Base-by-base conservation (phyloP, 2,888 invertebrate species). In the Maniola hyperantus region DNA sequence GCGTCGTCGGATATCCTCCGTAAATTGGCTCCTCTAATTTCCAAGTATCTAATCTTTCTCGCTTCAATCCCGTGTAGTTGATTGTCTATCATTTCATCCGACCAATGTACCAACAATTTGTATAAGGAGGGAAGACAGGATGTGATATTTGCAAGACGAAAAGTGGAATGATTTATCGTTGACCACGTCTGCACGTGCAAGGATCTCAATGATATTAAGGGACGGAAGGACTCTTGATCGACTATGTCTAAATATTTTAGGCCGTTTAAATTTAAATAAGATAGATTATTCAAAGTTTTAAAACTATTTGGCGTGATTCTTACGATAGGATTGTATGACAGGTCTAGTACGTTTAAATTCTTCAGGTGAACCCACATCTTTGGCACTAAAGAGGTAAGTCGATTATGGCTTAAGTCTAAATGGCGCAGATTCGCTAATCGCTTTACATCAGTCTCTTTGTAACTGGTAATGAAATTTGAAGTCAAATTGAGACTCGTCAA, bases 271-370 rank as follows among this genome's bases (percentile, higher is more conserved):
- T 96, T 95, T 67, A 98, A 92, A 79, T 95, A 94, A 72, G 97
- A 96, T 74, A 97, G 89, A 71, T 95, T 95, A 71, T 92, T 93
- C 73, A 96, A 92, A 69, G 95, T 95, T 75, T 93, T 90, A 86
- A 96, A 96, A 84, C 95, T 95, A 79, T 96, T 95, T 77, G 93
- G 92, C 71, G 94, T 93, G 69, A 97, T 93, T 80, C 95, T 94
- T 89, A 96, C 92, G 69, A 98, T 94, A 8, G 97, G 97, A 89
- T 98, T 98, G 79, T 94, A 94, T 0, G 97, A 97, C 64, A 98
- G 82, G 83, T 97, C 97, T 64, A 98, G 91, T 55, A 94, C 93
- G 72, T 96, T 95, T 72, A 98, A 93, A 70, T 95, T 93, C 67
- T 93, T 94, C 71, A 97, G 93, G 80, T 96, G 89, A 78, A 94